Base-by-base conservation (phyloP, 1,140 invertebrate genomes). In the Tetragonula clypearis region DNA sequence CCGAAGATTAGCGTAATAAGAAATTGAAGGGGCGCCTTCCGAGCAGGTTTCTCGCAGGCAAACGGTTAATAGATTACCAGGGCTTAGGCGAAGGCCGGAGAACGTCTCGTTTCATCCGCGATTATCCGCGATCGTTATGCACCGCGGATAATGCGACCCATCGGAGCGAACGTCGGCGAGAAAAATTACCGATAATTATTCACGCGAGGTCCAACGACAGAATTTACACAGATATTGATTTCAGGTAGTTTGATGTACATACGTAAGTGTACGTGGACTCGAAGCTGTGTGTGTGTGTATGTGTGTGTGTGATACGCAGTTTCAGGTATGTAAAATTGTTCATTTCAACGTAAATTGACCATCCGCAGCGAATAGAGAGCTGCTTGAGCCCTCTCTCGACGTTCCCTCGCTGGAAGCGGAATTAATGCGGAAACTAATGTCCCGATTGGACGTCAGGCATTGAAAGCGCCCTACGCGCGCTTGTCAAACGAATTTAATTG, bases 1-100 rank as follows among this genome's bases (percentile, higher is more conserved):
- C 41, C 75, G n/a, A 14, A 58, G 68, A 79, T 84, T 73, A 79
- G 35, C 56, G 76, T 41, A 78, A 79, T 73, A 65, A 79, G 72
- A 60, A 56, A 78, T 79, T 53, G 15, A 68, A 62, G 66, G 60
- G 55, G 19, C 23, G 19, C 53, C 5, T 71, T 78, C 41, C 41
- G 23, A 69, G 26, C 26, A 26, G 65, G 19, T 17, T 23, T n/a
- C 14, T 49, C n/a, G 14, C 23, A 26, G 49, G 41, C n/a, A 41
- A 21, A 21, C 8, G 62, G 35, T 41, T 84, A n/a, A 41, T 30
- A 15, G 65, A 69, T 58, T 55, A 23, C 19, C n/a, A 62, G 41
- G 30, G 2, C 35, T 56, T 66, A 58, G 56, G 19, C 23, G 14
- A 35, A 35, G 35, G 15, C 21, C 21, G 6, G 49, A n/a, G 49